Evolutionary conservation across 1,140 invertebrate species (phyloP), one percentile per base, ranked within the genome.

Genomic region (Procambarus clarkii): DNA sequence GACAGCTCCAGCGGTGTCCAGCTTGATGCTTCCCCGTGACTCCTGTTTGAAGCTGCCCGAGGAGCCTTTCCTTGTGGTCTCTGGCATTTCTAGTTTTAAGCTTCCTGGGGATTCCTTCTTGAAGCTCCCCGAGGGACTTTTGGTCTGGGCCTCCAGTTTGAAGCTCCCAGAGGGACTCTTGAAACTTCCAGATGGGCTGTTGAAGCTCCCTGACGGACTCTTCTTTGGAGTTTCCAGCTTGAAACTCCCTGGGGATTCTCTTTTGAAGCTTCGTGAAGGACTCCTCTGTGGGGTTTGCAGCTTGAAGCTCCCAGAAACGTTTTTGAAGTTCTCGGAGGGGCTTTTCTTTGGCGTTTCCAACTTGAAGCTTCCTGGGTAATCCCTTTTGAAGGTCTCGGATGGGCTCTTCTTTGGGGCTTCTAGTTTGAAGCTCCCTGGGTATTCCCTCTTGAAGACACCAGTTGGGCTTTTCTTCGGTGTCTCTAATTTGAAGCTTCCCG

Each of bases 381-480:
- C 74, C 48, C 48, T 86, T 34, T 50, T 44, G 13, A 44, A 58
- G 24, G 15, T 77, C 45, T n/a, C 34, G 21, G 74, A 77, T 11
- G 85, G 74, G n/a, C 74, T 78, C 2, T 77, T 87, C 46, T 13
- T 77, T 48, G 74, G 24, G 4, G 85, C 24, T 21, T 78, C 76
- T 24, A 60, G 15, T 76, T 87, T 87, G 7, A 87, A n/a, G 54
- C 85, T 87, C 11, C 85, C 50, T 18, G 85, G 15, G 8, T 13
- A 77, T 74, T 87, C 85, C 34, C 85, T n/a, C 76, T 87, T 71
- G 76, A 87, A 87, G 76, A 46, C 11, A 2, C 45, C 50, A n/a
- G 85, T 79, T 2, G 85, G 77, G 48, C 84, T 86, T 24, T 58
- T 86, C 21, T 11, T 64, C 21, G 74, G 84, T 24, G 15, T 76